phyloP scores from a whole-genome alignment of 2,888 invertebrate species.

The Hedya salicella region DNA sequence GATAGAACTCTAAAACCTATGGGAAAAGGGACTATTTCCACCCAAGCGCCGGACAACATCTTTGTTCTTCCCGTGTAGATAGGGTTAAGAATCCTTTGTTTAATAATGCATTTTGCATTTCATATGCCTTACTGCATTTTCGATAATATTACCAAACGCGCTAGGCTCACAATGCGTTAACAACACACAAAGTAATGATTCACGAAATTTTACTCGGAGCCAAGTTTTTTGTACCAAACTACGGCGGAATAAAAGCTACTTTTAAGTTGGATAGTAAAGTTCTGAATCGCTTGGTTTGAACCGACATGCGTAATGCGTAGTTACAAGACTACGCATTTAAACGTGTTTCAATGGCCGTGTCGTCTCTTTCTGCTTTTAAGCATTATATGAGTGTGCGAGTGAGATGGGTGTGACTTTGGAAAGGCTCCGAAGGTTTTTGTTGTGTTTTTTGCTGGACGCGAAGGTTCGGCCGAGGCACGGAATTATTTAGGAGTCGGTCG shows the following conservation, averaged over 20 bases:
- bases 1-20: background rate
- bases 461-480: slow-evolving; percentile 1
- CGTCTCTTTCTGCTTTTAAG: background rate
- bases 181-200: background rate
- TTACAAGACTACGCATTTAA: slow-evolving; percentile 12
- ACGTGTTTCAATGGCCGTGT: slow-evolving; percentile 6
- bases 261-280: background rate
- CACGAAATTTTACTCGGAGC: background rate
- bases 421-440: slow-evolving; percentile 26
- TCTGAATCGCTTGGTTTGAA: background rate
- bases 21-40: background rate
- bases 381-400: background rate
- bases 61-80: slow-evolving; percentile 17
- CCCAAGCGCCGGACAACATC: background rate
- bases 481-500: slow-evolving; percentile 6
- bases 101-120: slow-evolving; percentile 14
- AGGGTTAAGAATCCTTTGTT: slow-evolving; percentile 25
- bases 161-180: slow-evolving; percentile 3
- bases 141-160: background rate
- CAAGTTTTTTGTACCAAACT: background rate
- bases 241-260: background rate
- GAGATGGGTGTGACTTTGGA: slow-evolving; percentile 1
- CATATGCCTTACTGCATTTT: background rate
- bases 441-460: slow-evolving; percentile 11
- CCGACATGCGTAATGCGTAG: slow-evolving; percentile 24